Conservation (phyloP, 2,797 vertebrate genomes). For the Glyptemys insculpta region DNA sequence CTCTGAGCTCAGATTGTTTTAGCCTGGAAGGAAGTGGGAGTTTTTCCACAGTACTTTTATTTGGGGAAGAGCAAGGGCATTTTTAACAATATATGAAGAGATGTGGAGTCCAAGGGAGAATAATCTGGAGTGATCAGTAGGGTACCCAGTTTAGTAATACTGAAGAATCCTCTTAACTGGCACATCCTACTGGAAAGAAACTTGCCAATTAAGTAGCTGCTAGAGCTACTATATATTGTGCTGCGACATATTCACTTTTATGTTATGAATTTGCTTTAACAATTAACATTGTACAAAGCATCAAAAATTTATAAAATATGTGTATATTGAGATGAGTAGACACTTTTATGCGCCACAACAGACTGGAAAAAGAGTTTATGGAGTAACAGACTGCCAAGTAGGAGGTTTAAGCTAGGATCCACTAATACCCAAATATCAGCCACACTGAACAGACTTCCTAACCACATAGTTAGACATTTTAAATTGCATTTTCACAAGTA, state of each 20-base stretch:
- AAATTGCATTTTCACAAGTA: neutral
- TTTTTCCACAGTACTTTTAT: neutral
- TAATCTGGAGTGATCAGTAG: neutral
- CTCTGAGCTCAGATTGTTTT: neutral
- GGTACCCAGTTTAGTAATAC: constrained; percentile 10
- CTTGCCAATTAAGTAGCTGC: neutral
- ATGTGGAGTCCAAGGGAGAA: neutral
- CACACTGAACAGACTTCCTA: accelerated
- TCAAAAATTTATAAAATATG: neutral
- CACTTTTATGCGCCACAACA: neutral
- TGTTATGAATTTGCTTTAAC: neutral
- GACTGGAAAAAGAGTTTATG: neutral
- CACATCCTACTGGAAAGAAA: neutral
- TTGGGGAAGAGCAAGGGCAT: neutral
- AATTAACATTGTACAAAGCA: neutral
- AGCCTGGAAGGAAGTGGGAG: neutral
- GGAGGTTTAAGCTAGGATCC: neutral
- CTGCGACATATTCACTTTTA: neutral
- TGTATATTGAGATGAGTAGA: neutral
- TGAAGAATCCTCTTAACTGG: neutral
- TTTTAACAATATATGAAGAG: neutral
- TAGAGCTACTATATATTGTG: accelerated
- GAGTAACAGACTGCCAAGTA: accelerated
- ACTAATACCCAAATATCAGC: accelerated
- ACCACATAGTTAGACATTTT: accelerated